Evolutionary conservation across 1,140 invertebrate genomes (phyloP).

Genomic region (Globodera ellingtonae): DNA sequence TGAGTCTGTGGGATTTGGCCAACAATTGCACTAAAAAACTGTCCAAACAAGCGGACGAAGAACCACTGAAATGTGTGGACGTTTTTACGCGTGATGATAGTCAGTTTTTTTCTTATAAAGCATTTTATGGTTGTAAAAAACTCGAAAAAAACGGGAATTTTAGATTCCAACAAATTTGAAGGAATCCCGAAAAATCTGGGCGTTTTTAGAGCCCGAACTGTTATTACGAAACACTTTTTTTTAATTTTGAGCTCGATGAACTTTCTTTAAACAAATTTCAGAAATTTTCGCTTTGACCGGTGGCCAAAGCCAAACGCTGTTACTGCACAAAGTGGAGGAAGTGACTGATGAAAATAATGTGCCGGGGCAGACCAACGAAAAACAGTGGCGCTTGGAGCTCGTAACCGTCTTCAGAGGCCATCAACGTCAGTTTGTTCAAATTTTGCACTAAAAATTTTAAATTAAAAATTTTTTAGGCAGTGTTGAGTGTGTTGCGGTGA

Average conservation of each 20-base stretch:
- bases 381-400: background rate
- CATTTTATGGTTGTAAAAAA: background rate
- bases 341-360: background rate
- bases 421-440: slow-evolving; percentile 30
- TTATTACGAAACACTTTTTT: no score
- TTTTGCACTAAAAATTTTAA: background rate
- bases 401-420: slow-evolving; percentile 51
- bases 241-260: no score
- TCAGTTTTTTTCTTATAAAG: background rate
- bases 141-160: background rate
- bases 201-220: no score
- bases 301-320: slow-evolving; percentile 50
- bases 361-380: background rate
- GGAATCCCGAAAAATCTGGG: no score
- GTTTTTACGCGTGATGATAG: background rate
- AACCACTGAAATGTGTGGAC: slow-evolving; percentile 45
- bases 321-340: slow-evolving; percentile 25
- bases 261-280: background rate
- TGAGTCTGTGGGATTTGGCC: slow-evolving; percentile 42
- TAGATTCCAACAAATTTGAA: background rate
- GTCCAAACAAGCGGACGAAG: slow-evolving; percentile 14
- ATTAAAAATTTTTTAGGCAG: slow-evolving; percentile 21
- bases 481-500: slow-evolving; percentile 58
- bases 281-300: slow-evolving; percentile 40
- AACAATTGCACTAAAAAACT: slow-evolving; percentile 32